These are phyloP conservation scores for Conus canariensis DNA, from an alignment of 2,888 invertebrate species.

Conservation along the genomic window DNA sequence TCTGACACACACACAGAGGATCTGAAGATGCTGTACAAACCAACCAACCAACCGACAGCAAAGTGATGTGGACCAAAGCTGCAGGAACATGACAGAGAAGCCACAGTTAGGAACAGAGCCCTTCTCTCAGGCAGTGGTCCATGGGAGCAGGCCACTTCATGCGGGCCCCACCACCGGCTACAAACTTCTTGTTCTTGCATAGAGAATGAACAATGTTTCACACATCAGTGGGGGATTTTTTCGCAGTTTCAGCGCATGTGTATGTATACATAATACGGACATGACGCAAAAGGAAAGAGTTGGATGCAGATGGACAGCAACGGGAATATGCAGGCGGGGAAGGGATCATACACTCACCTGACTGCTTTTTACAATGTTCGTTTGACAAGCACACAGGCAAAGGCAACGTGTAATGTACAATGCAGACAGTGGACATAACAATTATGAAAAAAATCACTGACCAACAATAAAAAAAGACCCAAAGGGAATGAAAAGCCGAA, in stretches of 20 bases:
- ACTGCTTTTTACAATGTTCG: background rate
- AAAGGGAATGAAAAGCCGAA: conserved; percentile 7
- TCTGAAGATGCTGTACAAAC: no score
- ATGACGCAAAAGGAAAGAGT: background rate
- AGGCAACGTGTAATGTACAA: conserved; percentile 6
- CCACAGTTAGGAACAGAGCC: background rate
- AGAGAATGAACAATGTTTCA: background rate
- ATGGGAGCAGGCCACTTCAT: background rate
- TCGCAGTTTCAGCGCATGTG: background rate
- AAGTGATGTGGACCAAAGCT: no score
- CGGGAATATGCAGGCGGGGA: no score
- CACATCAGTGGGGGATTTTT: background rate
- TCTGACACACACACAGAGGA: no score
- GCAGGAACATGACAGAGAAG: background rate
- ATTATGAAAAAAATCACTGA: background rate
- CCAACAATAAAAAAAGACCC: background rate
- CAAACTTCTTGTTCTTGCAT: background rate
- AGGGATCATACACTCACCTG: background rate
- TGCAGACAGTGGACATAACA: background rate
- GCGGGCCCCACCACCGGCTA: background rate
- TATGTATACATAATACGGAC: background rate
- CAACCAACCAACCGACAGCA: no score
- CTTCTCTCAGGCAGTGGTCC: background rate
- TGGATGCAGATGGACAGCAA: no score
- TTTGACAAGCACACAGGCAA: background rate